Conservation (phyloP, 2,797 vertebrate species). For the Ctenochaetus hawaiiensis region DNA sequence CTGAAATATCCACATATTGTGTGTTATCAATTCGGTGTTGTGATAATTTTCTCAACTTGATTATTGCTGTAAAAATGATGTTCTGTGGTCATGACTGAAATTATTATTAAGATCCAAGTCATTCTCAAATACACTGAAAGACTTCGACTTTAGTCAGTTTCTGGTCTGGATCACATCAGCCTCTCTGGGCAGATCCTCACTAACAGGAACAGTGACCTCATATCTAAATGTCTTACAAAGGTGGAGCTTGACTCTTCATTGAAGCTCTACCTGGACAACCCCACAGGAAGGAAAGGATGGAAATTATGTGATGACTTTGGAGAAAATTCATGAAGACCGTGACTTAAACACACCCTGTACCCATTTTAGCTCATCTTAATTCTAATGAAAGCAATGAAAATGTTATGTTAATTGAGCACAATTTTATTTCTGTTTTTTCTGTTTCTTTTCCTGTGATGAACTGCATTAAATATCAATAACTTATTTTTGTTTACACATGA, state of each 20-base stretch:
- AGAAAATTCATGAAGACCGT: background rate
- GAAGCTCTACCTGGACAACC: too few relatives aligned
- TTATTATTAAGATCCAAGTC: too few relatives aligned
- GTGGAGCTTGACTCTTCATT: conserved; percentile 17
- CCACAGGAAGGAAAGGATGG: background rate
- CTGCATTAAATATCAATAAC: too few relatives aligned
- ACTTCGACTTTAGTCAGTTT: conserved; percentile 76
- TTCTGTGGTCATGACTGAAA: background rate
- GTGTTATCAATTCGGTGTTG: background rate
- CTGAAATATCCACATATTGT: background rate
- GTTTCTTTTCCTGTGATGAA: too few relatives aligned
- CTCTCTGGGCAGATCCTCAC: conserved; percentile 89
- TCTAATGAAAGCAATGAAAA: too few relatives aligned
- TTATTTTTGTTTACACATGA: too few relatives aligned
- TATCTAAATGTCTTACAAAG: conserved; percentile 85
- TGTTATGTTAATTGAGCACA: too few relatives aligned
- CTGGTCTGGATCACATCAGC: conserved; percentile 88
- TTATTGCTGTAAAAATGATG: background rate
- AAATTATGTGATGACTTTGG: background rate
- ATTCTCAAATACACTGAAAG: too few relatives aligned
- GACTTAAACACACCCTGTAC: background rate
- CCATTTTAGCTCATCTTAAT: too few relatives aligned
- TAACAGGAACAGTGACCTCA: conserved; percentile 94
- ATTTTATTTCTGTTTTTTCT: too few relatives aligned
- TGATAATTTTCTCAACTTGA: background rate